Evolutionary conservation across 2,113 vertebrate genomes (phyloP).

Genomic region (Piliocolobus tephrosceles): DNA sequence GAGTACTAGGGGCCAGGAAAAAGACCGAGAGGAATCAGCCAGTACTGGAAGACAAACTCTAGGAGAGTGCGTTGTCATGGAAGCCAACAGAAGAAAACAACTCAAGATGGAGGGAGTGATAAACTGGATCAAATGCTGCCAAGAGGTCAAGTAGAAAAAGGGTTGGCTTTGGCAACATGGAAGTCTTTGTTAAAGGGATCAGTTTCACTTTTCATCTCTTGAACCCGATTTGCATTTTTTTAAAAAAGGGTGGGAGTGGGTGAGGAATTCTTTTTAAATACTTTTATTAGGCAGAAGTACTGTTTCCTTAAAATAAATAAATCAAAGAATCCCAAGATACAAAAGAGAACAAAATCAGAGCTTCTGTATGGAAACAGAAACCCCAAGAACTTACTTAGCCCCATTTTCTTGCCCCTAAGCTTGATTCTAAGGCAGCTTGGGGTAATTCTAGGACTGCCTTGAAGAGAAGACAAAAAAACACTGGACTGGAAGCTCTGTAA

Average conservation of each 20-base stretch:
- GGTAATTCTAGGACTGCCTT: not conserved
- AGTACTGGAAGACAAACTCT: not conserved
- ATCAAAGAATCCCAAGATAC: not conserved
- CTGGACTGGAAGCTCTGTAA: not conserved
- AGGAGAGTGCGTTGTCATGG: not conserved
- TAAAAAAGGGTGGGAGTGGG: not conserved
- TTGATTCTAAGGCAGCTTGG: not conserved
- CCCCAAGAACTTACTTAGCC: not conserved
- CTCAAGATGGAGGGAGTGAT: not conserved
- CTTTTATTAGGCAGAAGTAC: conserved; percentile 3
- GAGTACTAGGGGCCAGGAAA: not conserved
- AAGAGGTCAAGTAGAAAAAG: not conserved
- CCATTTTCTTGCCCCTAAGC: not conserved
- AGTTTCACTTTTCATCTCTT: not conserved
- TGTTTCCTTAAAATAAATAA: conserved; percentile 19
- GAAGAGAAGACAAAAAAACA: not conserved
- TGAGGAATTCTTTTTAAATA: not conserved
- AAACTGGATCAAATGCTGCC: not conserved
- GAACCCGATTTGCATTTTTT: not conserved
- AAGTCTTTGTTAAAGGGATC: not conserved
- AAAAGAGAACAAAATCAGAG: not conserved
- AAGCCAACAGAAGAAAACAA: not conserved
- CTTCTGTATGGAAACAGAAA: not conserved
- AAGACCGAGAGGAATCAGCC: not conserved
- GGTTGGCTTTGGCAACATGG: not conserved